A percentile compares a stretch with the other conserved stretches of the same genome.
phyloP scores from a whole-genome alignment of 2,113 vertebrate genomes.

The Pogonocichla stellata region DNA sequence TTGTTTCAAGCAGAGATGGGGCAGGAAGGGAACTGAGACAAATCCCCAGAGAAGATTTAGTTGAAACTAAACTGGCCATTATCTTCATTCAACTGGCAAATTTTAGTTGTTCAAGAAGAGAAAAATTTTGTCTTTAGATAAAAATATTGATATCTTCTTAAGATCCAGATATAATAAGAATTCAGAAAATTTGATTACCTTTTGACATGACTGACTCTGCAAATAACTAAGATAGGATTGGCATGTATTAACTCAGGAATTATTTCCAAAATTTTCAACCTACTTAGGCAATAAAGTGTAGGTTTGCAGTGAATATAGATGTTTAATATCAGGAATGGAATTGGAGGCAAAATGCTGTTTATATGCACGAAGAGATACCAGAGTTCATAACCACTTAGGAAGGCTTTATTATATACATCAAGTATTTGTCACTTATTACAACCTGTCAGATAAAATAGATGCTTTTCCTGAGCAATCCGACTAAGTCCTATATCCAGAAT shows the following conservation, averaged over 20 bases:
- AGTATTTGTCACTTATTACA: not conserved
- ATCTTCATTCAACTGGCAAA: not conserved
- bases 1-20: not conserved
- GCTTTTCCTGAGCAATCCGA: not conserved
- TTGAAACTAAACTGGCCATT: not conserved
- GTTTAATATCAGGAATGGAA: not conserved
- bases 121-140: not conserved
- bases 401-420: not conserved
- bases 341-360: not conserved
- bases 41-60: not conserved
- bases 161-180: not conserved
- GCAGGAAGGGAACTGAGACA: not conserved
- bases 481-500: not conserved
- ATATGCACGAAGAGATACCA: not conserved
- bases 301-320: not conserved
- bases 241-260: not conserved
- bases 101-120: not conserved
- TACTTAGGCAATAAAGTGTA: not conserved
- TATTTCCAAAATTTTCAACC: not conserved
- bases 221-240: not conserved
- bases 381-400: not conserved
- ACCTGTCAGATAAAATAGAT: not conserved
- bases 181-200: not conserved
- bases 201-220: not conserved
- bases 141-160: not conserved